Evolutionary conservation across 2,888 invertebrate species (phyloP).

Genomic region (Augiades crinisus): DNA sequence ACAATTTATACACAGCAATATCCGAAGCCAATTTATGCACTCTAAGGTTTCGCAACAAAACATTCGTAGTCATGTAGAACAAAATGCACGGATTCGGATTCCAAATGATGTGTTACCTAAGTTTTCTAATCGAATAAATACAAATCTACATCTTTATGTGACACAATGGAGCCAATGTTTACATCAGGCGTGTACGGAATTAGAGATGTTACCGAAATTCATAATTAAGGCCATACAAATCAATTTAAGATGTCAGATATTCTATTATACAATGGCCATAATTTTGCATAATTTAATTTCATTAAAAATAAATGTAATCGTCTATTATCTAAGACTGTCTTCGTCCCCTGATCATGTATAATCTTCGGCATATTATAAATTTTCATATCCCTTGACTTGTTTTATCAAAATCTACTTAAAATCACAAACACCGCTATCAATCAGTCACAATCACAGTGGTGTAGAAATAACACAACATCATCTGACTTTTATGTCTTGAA

Average conservation of each 20-base stretch:
- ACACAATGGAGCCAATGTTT: slow-evolving; percentile 22
- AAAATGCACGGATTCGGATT: slow-evolving; percentile 21
- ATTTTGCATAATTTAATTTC: too few species aligned
- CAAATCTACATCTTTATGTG: slow-evolving; percentile 21
- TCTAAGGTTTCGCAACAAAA: slow-evolving; percentile 14
- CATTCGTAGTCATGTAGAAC: slow-evolving; percentile 25
- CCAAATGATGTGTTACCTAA: slow-evolving; percentile 24
- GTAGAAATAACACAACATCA: too few species aligned
- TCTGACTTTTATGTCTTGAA: too few species aligned
- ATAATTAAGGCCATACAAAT: not conserved
- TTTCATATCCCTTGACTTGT: too few species aligned
- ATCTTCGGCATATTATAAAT: too few species aligned
- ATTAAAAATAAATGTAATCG: too few species aligned
- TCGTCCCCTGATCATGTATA: too few species aligned
- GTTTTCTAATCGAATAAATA: slow-evolving; percentile 22
- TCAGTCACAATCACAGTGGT: too few species aligned
- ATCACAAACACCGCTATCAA: too few species aligned
- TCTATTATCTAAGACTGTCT: too few species aligned
- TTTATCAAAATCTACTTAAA: too few species aligned
- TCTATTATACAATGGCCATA: not conserved
- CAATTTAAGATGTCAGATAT: not conserved
- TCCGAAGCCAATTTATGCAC: slow-evolving; percentile 3
- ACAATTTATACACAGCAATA: not conserved
- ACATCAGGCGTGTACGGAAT: slow-evolving; percentile 3
- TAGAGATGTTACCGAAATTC: not conserved